Percentiles rank a stretch among this genome's conserved stretches.
Conservation (phyloP, 2,888 invertebrate species). For the Brachylomia viminalis region DNA sequence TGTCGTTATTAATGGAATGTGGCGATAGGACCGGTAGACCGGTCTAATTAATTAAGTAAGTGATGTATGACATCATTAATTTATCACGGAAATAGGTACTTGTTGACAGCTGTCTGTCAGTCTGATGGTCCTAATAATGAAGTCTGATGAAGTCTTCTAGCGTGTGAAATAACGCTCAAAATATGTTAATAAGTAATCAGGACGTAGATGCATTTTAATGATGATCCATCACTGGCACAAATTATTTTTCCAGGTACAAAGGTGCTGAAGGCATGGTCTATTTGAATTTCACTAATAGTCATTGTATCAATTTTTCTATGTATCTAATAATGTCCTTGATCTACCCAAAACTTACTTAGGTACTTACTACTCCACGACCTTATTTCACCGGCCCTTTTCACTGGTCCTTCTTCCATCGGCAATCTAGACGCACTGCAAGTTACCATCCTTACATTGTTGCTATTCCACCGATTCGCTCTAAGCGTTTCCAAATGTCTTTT, state of each 20-base stretch:
- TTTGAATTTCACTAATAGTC: not conserved
- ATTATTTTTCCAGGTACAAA: not conserved
- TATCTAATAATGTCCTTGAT: not conserved
- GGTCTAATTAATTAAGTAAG: constrained; percentile 1
- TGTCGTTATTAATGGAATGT: constrained; percentile 10
- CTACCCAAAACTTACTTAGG: too few relatives aligned
- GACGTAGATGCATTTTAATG: not conserved
- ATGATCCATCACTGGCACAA: not conserved
- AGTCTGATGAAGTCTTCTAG: not conserved
- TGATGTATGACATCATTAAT: constrained; percentile 13
- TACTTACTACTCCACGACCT: too few relatives aligned
- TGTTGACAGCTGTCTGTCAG: not conserved
- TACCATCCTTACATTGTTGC: too few relatives aligned
- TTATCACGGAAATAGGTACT: not conserved
- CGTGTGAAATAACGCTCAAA: not conserved
- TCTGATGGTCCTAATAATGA: not conserved
- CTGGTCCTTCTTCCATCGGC: too few relatives aligned
- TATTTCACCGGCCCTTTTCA: too few relatives aligned
- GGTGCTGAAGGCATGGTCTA: not conserved
- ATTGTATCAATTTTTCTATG: not conserved
- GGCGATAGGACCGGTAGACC: not conserved
- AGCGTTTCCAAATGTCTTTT: too few relatives aligned
- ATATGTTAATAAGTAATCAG: not conserved
- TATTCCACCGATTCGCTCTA: too few relatives aligned
- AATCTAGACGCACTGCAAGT: too few relatives aligned